Conservation (phyloP, 2,888 invertebrate genomes). For the Agonopterix alstromeriana region DNA sequence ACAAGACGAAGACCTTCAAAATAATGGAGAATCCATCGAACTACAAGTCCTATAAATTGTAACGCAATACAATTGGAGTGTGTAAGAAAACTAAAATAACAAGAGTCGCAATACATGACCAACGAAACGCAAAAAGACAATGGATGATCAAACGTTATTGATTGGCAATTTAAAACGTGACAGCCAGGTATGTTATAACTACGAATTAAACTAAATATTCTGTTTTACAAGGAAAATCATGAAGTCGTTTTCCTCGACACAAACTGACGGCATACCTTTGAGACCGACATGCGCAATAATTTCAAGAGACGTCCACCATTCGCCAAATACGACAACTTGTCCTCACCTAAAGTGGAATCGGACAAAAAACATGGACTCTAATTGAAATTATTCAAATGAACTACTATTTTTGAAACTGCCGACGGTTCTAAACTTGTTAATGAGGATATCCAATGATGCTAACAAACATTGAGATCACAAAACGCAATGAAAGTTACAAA, state of each 20-base stretch:
- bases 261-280: conserved; percentile 24
- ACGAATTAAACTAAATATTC: too few species aligned
- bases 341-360: conserved; percentile 32
- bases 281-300: conserved; percentile 29
- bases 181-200: too few species aligned
- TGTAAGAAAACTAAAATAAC: background rate
- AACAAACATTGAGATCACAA: background rate
- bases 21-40: conserved; percentile 12
- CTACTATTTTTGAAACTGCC: conserved; percentile 1
- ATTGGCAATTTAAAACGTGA: too few species aligned
- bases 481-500: conserved; percentile 1
- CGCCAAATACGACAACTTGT: conserved; percentile 57
- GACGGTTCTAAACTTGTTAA: conserved; percentile 1
- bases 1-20: conserved; percentile 14
- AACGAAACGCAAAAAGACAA: background rate
- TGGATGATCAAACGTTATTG: too few species aligned
- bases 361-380: conserved; percentile 33
- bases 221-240: conserved; percentile 27
- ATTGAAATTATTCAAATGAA: conserved; percentile 19
- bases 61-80: background rate
- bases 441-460: conserved; percentile 2
- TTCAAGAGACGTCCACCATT: conserved; percentile 27
- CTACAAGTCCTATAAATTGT: background rate
- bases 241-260: conserved; percentile 34
- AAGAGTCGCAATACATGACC: background rate